A percentile compares a stretch with the other conserved stretches of the same genome.
Conservation (phyloP, 2,113 vertebrate genomes). For the Corvus cornix region DNA sequence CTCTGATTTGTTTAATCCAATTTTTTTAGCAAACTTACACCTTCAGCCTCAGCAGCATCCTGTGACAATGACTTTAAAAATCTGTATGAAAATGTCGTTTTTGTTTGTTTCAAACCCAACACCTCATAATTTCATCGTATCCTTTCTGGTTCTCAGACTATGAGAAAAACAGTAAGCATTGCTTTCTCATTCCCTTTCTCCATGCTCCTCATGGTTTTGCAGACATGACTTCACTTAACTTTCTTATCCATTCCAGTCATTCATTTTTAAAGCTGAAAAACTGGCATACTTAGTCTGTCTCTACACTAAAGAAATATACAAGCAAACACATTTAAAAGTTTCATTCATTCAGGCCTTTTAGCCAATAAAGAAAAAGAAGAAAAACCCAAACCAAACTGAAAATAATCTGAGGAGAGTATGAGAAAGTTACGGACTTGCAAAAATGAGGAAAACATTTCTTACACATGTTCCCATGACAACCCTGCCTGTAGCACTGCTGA, state of each 20-base stretch:
- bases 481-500: not conserved
- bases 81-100: not conserved
- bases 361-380: not conserved
- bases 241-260: not conserved
- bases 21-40: not conserved
- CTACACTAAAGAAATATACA: not conserved
- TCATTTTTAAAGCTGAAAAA: not conserved
- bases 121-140: not conserved
- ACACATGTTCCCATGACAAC: conserved; percentile 59
- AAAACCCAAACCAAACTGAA: not conserved
- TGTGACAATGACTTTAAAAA: not conserved
- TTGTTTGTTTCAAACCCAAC: not conserved
- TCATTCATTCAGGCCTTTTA: not conserved
- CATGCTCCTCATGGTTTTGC: not conserved
- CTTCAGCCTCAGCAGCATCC: not conserved
- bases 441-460: not conserved
- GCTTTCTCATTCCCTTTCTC: not conserved
- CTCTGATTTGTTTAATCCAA: not conserved
- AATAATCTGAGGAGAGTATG: not conserved
- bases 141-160: not conserved
- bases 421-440: not conserved
- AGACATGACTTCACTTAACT: not conserved
- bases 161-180: not conserved
- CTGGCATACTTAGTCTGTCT: not conserved
- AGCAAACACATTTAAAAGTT: not conserved